These are phyloP conservation scores for Acrobasis consociella DNA, from an alignment of 2,888 invertebrate species.

Conservation along the genomic window DNA sequence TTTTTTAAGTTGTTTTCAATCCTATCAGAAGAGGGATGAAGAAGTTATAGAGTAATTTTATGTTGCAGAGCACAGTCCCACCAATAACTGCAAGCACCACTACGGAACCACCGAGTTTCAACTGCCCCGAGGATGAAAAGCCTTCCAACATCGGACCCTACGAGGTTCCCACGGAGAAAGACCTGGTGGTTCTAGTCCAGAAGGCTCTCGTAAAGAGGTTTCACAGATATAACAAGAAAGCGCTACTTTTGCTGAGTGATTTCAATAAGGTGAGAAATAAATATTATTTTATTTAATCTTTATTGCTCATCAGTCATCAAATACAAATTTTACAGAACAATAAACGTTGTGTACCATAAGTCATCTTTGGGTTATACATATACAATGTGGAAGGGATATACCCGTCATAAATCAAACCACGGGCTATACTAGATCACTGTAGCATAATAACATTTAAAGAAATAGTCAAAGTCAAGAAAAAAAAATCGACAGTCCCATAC, in stretches of 20 bases:
- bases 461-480: too few species aligned
- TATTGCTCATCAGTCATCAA: too few species aligned
- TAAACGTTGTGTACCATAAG: too few species aligned
- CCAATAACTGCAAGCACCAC: conserved; percentile 1
- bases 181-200: conserved; percentile 51
- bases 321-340: too few species aligned
- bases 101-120: conserved; percentile 31
- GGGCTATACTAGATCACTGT: too few species aligned
- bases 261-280: conserved; percentile 52
- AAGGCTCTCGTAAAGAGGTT: conserved; percentile 46
- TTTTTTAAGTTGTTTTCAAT: too few species aligned
- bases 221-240: conserved; percentile 52
- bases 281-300: background rate
- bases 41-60: background rate
- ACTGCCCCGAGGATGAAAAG: conserved; percentile 50
- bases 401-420: too few species aligned
- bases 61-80: background rate
- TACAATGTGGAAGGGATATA: too few species aligned
- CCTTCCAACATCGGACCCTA: conserved; percentile 59
- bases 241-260: conserved; percentile 54
- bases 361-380: too few species aligned
- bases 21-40: too few species aligned
- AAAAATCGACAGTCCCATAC: too few species aligned
- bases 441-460: too few species aligned
- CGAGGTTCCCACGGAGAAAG: conserved; percentile 60